Conservation (phyloP, 2,888 invertebrate genomes). For the Peribatodes rhomboidaria region DNA sequence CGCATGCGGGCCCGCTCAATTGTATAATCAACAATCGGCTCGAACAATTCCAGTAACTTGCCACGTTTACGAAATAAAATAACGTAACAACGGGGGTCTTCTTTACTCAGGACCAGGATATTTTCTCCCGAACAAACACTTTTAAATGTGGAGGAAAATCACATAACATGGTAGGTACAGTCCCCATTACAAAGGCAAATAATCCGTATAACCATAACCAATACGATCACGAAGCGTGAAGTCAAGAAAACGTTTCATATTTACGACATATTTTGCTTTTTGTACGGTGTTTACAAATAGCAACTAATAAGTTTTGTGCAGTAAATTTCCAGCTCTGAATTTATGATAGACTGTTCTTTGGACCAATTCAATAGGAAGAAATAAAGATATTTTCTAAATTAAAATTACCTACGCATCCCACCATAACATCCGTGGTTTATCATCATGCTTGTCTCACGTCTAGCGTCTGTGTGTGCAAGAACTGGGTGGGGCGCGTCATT, state of each 20-base stretch:
- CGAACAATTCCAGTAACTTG: slow-evolving; percentile 66
- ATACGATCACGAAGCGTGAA: slow-evolving; percentile 53
- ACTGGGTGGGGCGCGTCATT: too few relatives aligned
- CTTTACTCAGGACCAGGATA: slow-evolving; percentile 55
- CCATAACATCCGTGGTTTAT: too few relatives aligned
- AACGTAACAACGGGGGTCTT: slow-evolving; percentile 65
- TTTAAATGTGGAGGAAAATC: slow-evolving; percentile 45
- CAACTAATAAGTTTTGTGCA: slow-evolving; percentile 38
- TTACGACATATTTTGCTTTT: slow-evolving; percentile 44
- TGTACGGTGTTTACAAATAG: slow-evolving; percentile 30
- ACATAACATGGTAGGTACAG: slow-evolving; percentile 53
- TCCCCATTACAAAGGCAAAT: slow-evolving; percentile 52
- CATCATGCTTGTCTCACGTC: too few relatives aligned
- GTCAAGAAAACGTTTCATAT: slow-evolving; percentile 45
- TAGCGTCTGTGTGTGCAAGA: too few relatives aligned
- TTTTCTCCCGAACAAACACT: slow-evolving; percentile 53
- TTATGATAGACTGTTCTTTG: slow-evolving; percentile 5
- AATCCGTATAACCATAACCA: slow-evolving; percentile 55
- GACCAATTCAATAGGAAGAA: neutral
- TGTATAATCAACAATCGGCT: slow-evolving; percentile 79
- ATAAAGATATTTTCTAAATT: neutral
- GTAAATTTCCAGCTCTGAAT: slow-evolving; percentile 18
- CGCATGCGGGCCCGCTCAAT: slow-evolving; percentile 78
- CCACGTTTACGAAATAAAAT: slow-evolving; percentile 66
- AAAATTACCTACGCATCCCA: too few relatives aligned